Conservation (phyloP, 1,140 invertebrate species). For the Melanaphis sacchari region DNA sequence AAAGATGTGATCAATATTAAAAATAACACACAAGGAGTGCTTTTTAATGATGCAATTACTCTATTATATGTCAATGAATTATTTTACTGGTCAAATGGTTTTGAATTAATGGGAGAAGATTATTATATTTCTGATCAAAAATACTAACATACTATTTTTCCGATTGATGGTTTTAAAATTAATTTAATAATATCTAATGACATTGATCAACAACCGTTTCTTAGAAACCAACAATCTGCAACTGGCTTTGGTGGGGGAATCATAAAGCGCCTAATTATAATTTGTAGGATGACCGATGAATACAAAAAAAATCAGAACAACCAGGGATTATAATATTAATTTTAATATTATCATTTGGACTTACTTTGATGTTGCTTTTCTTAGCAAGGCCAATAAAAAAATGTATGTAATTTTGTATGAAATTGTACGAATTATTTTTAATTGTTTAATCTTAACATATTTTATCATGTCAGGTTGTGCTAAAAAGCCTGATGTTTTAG, state of each 20-base stretch:
- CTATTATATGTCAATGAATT: conserved; percentile 76
- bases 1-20: conserved; percentile 76
- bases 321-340: background rate
- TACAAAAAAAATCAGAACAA: conserved; percentile 74
- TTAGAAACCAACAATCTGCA: conserved; percentile 72
- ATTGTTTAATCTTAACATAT: background rate
- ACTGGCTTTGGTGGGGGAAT: too few species aligned
- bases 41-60: conserved; percentile 79
- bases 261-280: conserved; percentile 68
- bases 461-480: background rate
- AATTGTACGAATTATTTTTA: background rate
- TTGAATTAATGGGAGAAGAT: conserved; percentile 76
- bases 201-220: conserved; percentile 72
- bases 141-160: conserved; percentile 74
- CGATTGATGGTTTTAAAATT: background rate
- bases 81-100: conserved; percentile 83
- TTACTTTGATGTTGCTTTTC: background rate
- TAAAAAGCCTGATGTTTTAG: conserved; percentile 77
- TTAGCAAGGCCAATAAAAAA: background rate
- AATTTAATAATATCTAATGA: conserved; percentile 38
- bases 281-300: conserved; percentile 69
- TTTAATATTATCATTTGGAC: conserved; percentile 54
- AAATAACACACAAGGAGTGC: conserved; percentile 75
- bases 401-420: conserved; percentile 3
- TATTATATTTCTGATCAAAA: conserved; percentile 70